Evolutionary conservation across 92 coral and sea anemone species (phyloP).

Genomic region (Hydrozoanthus gracilis): DNA sequence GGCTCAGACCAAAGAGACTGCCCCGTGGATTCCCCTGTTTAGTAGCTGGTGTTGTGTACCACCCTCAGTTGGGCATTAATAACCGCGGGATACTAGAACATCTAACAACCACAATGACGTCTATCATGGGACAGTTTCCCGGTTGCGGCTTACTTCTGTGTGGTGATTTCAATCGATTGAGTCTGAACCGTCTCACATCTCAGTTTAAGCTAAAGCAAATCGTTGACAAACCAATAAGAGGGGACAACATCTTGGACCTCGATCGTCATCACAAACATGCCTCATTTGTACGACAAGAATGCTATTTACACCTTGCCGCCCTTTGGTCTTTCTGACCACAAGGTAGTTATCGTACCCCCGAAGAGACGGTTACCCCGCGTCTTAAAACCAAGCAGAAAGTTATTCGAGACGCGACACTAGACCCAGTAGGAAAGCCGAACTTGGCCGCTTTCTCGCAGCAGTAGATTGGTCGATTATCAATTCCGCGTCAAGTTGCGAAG

Average conservation of each 20-base stretch:
- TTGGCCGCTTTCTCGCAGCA: no score
- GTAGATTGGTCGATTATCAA: no score
- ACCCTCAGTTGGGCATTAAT: conserved; percentile 24
- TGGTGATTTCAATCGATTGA: conserved; percentile 70
- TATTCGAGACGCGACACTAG: no score
- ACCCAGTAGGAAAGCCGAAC: no score
- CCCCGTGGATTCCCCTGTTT: conserved; percentile 54
- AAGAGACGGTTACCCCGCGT: no score
- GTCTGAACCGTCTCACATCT: conserved; percentile 45
- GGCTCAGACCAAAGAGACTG: conserved; percentile 15
- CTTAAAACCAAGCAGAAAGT: no score
- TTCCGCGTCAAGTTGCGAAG: no score
- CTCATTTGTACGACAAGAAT: conserved; percentile 20
- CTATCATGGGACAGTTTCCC: conserved; percentile 60
- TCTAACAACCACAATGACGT: conserved; percentile 44
- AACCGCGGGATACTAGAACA: conserved; percentile 41
- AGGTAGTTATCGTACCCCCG: no score
- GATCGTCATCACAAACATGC: conserved; percentile 64
- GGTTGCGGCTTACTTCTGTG: conserved; percentile 59
- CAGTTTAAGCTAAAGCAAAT: conserved; percentile 66
- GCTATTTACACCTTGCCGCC: conserved; percentile 48
- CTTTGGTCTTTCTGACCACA: conserved; percentile 57
- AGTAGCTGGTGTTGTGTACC: conserved; percentile 38
- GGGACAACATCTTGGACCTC: conserved; percentile 59
- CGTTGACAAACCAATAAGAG: conserved; percentile 58